Evolutionary conservation across 2,888 invertebrate genomes (phyloP).

Genomic region (Thumatha senex): DNA sequence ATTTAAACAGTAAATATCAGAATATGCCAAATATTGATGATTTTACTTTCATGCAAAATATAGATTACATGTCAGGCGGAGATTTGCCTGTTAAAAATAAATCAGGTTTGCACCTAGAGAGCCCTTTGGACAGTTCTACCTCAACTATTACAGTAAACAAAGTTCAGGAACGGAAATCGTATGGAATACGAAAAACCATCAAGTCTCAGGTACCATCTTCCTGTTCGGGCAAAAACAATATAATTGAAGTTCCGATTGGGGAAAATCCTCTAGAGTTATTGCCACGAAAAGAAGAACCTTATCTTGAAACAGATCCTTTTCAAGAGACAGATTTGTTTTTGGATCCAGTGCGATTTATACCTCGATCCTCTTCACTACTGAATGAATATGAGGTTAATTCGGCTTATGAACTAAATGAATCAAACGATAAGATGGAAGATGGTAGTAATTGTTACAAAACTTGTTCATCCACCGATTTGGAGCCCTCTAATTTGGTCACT

Average conservation of each 20-base stretch:
- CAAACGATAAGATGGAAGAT: neutral
- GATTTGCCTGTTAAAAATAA: too few species aligned
- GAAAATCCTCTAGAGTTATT: neutral
- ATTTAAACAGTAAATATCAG: too few species aligned
- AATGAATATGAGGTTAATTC: neutral
- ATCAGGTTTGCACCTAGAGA: too few species aligned
- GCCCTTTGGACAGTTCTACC: too few species aligned
- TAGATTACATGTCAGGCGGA: too few species aligned
- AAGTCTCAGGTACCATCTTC: constrained; percentile 4
- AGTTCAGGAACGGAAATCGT: neutral
- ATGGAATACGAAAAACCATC: constrained; percentile 6
- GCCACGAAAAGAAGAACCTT: neutral
- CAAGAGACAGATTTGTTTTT: neutral
- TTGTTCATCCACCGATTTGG: too few species aligned
- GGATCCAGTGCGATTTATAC: neutral
- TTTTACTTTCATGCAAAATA: too few species aligned
- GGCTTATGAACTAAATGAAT: neutral
- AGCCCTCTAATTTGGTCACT: too few species aligned
- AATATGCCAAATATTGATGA: too few species aligned
- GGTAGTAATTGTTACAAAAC: neutral
- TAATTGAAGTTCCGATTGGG: neutral
- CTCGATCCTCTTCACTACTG: neutral
- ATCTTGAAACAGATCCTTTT: neutral
- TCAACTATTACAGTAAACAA: too few species aligned
- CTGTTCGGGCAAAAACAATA: neutral